These are phyloP conservation scores for Malurus elegans DNA, from an alignment of 2,113 vertebrate species.

Conservation along the genomic window DNA sequence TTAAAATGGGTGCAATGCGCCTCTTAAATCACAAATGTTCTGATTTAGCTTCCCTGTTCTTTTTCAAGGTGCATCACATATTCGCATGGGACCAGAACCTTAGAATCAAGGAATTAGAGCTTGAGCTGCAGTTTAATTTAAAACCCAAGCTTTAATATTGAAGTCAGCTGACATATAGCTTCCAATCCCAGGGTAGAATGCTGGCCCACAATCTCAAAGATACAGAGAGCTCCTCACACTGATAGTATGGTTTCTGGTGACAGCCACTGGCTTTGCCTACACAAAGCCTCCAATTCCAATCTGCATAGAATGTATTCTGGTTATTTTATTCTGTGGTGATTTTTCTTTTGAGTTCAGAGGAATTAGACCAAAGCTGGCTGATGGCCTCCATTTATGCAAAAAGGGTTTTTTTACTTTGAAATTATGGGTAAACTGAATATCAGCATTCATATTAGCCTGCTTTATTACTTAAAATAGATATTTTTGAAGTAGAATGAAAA, in stretches of 20 bases:
- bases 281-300: neutral
- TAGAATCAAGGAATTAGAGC: neutral
- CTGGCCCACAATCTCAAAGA: neutral
- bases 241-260: neutral
- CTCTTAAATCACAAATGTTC: constrained; percentile 7
- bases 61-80: neutral
- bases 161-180: neutral
- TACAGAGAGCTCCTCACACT: rapidly evolving
- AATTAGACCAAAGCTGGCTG: neutral
- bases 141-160: neutral
- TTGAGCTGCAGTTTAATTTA: neutral
- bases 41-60: constrained; percentile 28
- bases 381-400: neutral
- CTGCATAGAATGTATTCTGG: neutral
- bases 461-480: constrained; percentile 3
- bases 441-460: neutral
- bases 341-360: neutral
- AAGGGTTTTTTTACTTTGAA: constrained; percentile 10
- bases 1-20: neutral
- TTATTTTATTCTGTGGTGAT: neutral
- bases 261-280: neutral
- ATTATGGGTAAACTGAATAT: neutral
- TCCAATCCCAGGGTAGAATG: neutral
- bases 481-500: neutral
- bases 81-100: neutral